Evolutionary conservation across 2,113 vertebrate species (phyloP).

Genomic region (Rostratula benghalensis): DNA sequence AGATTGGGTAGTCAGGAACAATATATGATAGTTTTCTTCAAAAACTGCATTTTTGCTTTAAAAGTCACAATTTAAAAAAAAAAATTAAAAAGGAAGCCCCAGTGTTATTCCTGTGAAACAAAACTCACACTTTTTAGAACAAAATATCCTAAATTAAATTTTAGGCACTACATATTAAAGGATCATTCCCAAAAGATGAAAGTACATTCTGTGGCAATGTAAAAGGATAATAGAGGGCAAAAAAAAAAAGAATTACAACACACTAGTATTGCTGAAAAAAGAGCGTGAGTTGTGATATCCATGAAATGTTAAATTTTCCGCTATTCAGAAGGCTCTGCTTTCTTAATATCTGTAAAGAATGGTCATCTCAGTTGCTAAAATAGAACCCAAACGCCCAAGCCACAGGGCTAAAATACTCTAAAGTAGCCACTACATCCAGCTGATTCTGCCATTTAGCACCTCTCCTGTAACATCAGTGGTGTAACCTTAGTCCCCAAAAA

Average conservation of each 20-base stretch:
- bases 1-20: background rate
- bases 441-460: constrained; percentile 47
- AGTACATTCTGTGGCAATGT: constrained; percentile 16
- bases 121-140: background rate
- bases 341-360: constrained; percentile 68
- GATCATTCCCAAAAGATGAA: constrained; percentile 47
- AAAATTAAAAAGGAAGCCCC: background rate
- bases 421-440: constrained; percentile 44
- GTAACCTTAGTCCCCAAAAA: constrained; percentile 54
- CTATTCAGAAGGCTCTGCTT: constrained; percentile 57
- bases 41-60: background rate
- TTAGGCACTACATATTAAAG: constrained; percentile 8
- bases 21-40: background rate
- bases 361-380: constrained; percentile 56
- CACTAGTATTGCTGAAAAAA: constrained; percentile 31
- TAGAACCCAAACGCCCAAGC: background rate
- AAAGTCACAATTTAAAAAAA: background rate
- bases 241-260: constrained; percentile 47
- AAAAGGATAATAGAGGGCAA: constrained; percentile 43
- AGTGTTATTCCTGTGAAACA: background rate
- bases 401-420: constrained; percentile 16
- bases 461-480: constrained; percentile 12
- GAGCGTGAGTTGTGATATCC: constrained; percentile 43
- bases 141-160: constrained; percentile 47
- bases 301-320: constrained; percentile 69